Conservation (phyloP, 1,140 invertebrate genomes). For the Zaprionus vittiger region DNA sequence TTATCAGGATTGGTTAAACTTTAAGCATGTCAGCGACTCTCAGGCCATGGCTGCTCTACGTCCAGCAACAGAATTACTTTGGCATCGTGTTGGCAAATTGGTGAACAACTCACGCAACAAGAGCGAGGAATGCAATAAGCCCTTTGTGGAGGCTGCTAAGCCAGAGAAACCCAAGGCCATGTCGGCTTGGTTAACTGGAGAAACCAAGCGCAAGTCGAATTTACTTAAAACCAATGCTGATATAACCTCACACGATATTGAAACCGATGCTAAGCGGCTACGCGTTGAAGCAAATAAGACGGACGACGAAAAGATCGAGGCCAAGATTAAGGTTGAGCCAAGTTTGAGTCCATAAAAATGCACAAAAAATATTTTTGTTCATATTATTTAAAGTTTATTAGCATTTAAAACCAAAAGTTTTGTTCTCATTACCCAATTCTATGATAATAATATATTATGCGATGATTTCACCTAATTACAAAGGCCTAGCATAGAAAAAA, state of each 20-base stretch:
- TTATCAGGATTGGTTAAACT: conserved; percentile 89
- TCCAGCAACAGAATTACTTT: conserved; percentile 86
- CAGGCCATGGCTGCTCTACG: conserved; percentile 86
- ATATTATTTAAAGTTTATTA: conserved; percentile 71
- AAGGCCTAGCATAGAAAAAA: conserved; percentile 63
- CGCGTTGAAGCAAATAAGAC: conserved; percentile 1
- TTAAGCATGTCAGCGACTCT: conserved; percentile 85
- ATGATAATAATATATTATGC: conserved; percentile 46
- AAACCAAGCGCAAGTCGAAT: conserved; percentile 32
- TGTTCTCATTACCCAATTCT: conserved; percentile 51
- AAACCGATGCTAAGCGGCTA: conserved; percentile 42
- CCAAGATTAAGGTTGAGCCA: neutral
- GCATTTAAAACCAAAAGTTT: conserved; percentile 48
- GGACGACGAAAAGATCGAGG: neutral
- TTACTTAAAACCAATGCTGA: conserved; percentile 6
- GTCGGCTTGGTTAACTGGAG: conserved; percentile 67
- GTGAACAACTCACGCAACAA: conserved; percentile 92
- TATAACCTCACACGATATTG: neutral
- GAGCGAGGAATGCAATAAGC: conserved; percentile 88
- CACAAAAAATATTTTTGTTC: neutral
- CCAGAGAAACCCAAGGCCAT: conserved; percentile 62
- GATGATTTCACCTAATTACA: conserved; percentile 61
- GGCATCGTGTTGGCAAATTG: conserved; percentile 89
- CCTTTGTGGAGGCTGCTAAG: conserved; percentile 70
- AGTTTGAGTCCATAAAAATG: conserved; percentile 8